Conservation (phyloP, 2,888 invertebrate species). For the Cheiracanthium punctorium region DNA sequence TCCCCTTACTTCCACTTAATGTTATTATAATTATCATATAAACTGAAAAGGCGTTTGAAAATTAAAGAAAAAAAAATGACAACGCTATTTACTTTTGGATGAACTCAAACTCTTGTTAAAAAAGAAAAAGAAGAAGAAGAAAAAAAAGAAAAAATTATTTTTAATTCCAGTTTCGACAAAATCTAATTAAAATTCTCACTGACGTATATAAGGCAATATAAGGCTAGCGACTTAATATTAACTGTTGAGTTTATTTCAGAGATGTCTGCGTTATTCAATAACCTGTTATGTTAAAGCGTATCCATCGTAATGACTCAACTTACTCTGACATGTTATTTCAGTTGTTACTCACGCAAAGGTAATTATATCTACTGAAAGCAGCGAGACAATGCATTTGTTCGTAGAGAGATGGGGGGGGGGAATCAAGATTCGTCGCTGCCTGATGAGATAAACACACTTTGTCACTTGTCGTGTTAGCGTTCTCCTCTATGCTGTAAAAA, state of each 20-base stretch:
- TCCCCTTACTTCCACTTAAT: constrained; percentile 24
- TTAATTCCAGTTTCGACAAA: neutral
- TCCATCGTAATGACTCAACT: constrained; percentile 12
- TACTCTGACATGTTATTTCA: constrained; percentile 13
- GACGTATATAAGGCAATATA: neutral
- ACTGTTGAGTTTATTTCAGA: neutral
- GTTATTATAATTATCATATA: constrained; percentile 38
- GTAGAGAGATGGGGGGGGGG: neutral
- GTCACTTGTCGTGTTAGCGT: constrained; percentile 13
- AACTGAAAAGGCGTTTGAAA: constrained; percentile 6
- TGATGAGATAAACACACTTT: neutral
- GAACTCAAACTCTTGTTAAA: no score
- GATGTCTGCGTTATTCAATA: neutral
- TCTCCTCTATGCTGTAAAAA: neutral
- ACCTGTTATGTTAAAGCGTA: constrained; percentile 17
- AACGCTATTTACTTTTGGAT: neutral
- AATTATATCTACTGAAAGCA: constrained; percentile 16
- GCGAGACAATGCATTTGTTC: neutral
- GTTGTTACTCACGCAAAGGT: constrained; percentile 20
- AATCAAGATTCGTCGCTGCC: neutral
- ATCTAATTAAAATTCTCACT: constrained; percentile 23
- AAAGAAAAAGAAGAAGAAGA: no score
- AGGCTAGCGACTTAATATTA: neutral
- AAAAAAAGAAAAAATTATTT: no score
- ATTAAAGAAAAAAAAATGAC: neutral